Evolutionary conservation across 35 echinoderm and acorn worm genomes (phyloP).

Genomic region (Nesometra sesokonis): DNA sequence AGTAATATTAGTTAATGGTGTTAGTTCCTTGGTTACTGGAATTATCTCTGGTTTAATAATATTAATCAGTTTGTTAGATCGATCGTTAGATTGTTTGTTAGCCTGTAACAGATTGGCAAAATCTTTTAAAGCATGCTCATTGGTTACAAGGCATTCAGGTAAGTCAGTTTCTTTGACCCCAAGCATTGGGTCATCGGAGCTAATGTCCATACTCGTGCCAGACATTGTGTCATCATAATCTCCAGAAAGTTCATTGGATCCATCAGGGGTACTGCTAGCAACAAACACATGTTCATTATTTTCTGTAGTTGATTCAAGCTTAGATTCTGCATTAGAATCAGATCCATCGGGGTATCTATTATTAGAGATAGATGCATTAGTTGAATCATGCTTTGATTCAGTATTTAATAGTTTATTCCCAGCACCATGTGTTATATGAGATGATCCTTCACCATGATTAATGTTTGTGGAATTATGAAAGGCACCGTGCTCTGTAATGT

Average conservation of each 20-base stretch:
- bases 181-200: background rate
- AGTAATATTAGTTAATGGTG: background rate
- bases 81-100: background rate
- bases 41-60: background rate
- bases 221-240: background rate
- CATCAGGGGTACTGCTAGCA: background rate
- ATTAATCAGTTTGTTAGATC: background rate
- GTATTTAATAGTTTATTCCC: background rate
- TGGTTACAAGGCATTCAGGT: background rate
- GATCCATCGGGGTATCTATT: background rate
- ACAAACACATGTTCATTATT: background rate
- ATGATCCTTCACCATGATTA: background rate
- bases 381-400: background rate
- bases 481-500: background rate
- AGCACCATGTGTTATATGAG: background rate
- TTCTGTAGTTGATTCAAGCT: background rate
- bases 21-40: background rate
- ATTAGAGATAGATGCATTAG: background rate
- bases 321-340: background rate
- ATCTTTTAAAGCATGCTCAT: background rate
- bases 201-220: background rate
- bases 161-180: background rate
- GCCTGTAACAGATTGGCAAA: background rate
- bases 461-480: background rate
- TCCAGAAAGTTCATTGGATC: background rate